Conservation (phyloP, 92 coral and sea anemone species). For the Umimayanthus kanabou region DNA sequence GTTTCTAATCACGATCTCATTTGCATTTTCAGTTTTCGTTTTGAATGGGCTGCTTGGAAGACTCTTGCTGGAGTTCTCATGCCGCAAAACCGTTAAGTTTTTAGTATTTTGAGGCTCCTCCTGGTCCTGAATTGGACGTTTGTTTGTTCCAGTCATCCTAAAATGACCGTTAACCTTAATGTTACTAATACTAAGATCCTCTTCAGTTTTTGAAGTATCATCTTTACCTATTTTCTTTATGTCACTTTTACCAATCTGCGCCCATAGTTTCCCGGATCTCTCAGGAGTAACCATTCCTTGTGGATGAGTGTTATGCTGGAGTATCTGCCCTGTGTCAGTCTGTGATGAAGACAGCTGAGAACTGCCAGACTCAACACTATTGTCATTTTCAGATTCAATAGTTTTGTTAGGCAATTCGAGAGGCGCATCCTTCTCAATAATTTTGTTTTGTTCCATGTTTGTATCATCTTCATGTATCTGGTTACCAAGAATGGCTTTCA, state of each 20-base stretch:
- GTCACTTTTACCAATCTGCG: not conserved
- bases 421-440: not conserved
- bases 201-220: not conserved
- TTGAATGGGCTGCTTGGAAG: conserved; percentile 43
- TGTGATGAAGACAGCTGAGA: not conserved
- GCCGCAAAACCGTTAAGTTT: not conserved
- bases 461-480: not conserved
- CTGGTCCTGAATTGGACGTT: not conserved
- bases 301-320: not conserved
- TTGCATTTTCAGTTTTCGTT: conserved; percentile 24
- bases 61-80: conserved; percentile 10
- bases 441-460: not conserved
- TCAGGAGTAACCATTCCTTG: not conserved
- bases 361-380: not conserved
- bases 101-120: not conserved
- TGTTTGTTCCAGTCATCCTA: not conserved
- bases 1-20: conserved; percentile 13
- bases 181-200: not conserved
- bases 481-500: not conserved
- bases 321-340: not conserved
- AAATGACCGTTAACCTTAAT: conserved; percentile 2
- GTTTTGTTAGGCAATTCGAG: not conserved
- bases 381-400: not conserved
- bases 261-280: not conserved
- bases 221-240: not conserved